Evolutionary conservation across 37 sponge, comb jelly and placozoan genomes (phyloP), one percentile per base, ranked within the genome.

Genomic region (Eunapius fragilis): DNA sequence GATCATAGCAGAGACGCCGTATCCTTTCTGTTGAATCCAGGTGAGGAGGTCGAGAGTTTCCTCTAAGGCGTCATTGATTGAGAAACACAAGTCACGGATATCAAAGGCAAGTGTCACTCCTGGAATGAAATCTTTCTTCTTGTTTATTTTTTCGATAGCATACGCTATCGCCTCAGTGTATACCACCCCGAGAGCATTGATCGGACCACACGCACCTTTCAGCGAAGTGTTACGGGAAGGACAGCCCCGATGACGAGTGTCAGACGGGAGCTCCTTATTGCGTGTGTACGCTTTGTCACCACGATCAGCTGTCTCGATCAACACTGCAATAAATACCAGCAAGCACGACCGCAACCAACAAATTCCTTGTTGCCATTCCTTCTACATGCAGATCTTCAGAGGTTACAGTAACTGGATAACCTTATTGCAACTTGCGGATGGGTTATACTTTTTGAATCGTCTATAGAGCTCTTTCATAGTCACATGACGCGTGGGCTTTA

Each of bases 61-160:
- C 41, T 85, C 81, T 25, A 91, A 71, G 34, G 89, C 94, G 14
- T 41, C 37, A 67, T 82, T 89, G n/a, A 35, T 27, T 22, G 79
- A 33, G 17, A 68, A 32, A 69, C 94, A 96, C 14, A 94, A 94
- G 72, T 96, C 96, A 13, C 82, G 77, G 45, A 96, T 96, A 27
- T 85, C 87, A 75, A 77, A 96, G 0, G 87, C 93, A 2, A 95
- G 80, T n/a, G 26, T 90, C 7, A 94, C 37, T 12, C 77, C 80
- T 3, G 88, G 89, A 31, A 94, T 75, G 0, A 94, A 67, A 0
- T 50, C 34, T 25, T 67, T 17, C 48, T 86, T 67, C 23, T 90
- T 72, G 78, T 96, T 96, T 22, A 91, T 83, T 14, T 26, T 33
- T 7, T 93, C 76, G 28, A 91, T 80, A 12, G 92, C 94, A 71